Evolutionary conservation across 2,113 vertebrate genomes (phyloP).

Genomic region (Crocuta crocuta): DNA sequence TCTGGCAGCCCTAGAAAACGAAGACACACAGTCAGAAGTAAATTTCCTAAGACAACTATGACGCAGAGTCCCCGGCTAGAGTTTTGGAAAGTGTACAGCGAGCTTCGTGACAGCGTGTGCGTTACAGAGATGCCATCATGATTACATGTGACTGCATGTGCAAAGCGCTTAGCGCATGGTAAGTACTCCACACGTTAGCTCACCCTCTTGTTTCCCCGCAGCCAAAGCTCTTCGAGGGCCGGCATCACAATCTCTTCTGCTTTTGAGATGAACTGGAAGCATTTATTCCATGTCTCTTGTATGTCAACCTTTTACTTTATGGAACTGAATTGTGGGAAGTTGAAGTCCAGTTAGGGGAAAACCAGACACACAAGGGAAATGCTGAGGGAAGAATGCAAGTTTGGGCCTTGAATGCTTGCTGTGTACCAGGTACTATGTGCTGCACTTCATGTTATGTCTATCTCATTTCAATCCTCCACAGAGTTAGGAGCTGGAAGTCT

Average conservation of each 20-base stretch:
- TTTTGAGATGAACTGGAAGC: background rate
- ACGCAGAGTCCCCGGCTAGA: background rate
- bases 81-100: background rate
- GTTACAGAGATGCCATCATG: background rate
- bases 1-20: background rate
- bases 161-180: background rate
- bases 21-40: background rate
- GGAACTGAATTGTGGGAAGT: background rate
- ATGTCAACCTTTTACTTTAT: background rate
- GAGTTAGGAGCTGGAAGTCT: background rate
- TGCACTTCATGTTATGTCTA: background rate
- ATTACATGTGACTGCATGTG: background rate
- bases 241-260: background rate
- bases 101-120: fast-evolving
- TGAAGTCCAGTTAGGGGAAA: background rate
- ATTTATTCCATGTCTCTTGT: background rate
- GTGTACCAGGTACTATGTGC: no score
- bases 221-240: background rate
- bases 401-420: background rate
- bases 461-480: background rate
- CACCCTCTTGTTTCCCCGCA: background rate
- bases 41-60: no score
- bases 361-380: no score
- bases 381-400: background rate
- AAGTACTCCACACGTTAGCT: background rate